Evolutionary conservation across 2,888 invertebrate species (phyloP).

Genomic region (Trissolcus brochymenae): DNA sequence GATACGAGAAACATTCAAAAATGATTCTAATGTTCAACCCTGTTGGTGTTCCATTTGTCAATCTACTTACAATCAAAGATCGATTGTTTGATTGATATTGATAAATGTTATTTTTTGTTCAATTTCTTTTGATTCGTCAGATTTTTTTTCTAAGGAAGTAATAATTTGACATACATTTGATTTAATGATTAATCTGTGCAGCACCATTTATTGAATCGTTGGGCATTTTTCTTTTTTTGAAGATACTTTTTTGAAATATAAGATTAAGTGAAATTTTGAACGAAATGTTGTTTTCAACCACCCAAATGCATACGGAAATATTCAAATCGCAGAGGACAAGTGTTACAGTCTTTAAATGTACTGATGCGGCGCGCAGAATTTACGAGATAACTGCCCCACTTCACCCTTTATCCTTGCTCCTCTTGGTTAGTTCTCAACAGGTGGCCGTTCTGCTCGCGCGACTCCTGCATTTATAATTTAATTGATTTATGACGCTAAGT

Average conservation of each 20-base stretch:
- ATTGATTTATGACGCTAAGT: conserved; percentile 70
- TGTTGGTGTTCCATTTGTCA: no score
- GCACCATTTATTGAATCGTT: no score
- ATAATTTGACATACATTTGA: background rate
- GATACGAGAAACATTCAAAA: background rate
- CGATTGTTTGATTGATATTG: no score
- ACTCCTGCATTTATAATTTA: conserved; percentile 75
- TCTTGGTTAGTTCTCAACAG: conserved; percentile 72
- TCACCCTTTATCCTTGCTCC: conserved; percentile 69
- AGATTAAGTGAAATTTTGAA: background rate
- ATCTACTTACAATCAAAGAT: conserved; percentile 47
- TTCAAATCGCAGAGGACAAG: background rate
- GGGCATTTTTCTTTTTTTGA: background rate
- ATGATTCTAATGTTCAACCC: background rate
- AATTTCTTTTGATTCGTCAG: no score
- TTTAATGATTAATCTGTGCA: background rate
- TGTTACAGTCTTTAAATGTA: conserved; percentile 6
- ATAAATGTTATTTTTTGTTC: no score
- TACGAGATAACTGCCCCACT: conserved; percentile 74
- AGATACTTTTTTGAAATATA: background rate
- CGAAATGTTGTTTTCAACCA: background rate
- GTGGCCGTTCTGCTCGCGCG: conserved; percentile 75
- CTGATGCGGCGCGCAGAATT: conserved; percentile 69
- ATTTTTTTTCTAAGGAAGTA: no score
- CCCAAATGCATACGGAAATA: no score